phyloP scores from a whole-genome alignment of 2,797 vertebrate genomes.

The Myiotriccus ornatus region DNA sequence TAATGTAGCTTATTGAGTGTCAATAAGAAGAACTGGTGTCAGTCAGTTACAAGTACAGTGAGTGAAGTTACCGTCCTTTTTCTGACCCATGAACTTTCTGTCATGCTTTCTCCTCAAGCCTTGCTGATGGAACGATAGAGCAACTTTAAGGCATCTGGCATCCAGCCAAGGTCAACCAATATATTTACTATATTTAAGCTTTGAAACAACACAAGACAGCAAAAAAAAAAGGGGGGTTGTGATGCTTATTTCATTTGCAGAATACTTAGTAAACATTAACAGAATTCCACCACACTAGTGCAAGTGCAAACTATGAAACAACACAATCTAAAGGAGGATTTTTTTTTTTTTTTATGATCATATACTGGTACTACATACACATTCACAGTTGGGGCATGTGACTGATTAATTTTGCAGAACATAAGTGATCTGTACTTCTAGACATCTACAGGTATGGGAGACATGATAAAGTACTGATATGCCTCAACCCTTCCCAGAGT shows the following conservation, averaged over 20 bases:
- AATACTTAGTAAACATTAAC: neutral
- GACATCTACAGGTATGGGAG: neutral
- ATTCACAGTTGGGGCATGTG: neutral
- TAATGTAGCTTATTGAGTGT: neutral
- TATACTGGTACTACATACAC: neutral
- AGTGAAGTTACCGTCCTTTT: neutral
- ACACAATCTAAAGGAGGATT: neutral
- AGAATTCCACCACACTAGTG: neutral
- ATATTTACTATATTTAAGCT: neutral
- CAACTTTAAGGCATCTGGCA: neutral
- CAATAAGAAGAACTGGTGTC: neutral
- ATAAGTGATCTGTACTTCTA: neutral
- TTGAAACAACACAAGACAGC: neutral
- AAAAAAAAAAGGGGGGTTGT: neutral
- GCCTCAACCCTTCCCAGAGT: neutral
- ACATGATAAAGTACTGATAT: neutral
- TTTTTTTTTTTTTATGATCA: neutral
- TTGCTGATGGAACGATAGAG: neutral
- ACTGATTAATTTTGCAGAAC: neutral
- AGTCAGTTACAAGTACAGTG: neutral
- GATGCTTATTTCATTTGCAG: neutral
- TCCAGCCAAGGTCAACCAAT: neutral
- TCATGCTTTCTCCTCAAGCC: neutral
- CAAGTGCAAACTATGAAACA: neutral
- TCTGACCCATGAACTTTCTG: neutral